Evolutionary conservation across 2,797 vertebrate species (phyloP).

Genomic region (Echeneis naucrates): DNA sequence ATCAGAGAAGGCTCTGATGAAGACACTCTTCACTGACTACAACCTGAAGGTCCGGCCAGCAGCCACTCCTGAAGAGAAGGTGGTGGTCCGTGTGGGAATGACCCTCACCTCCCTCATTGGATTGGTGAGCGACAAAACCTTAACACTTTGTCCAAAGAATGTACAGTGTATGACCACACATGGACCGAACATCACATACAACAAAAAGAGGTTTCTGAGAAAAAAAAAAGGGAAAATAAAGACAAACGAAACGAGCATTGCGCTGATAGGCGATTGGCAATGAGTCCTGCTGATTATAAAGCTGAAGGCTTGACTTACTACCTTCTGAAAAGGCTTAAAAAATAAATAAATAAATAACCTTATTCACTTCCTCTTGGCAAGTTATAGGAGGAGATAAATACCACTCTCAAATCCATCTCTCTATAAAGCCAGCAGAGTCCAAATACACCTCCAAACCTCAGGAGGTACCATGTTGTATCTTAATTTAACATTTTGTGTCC

Average conservation of each 20-base stretch:
- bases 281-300: not conserved
- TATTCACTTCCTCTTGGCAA: not conserved
- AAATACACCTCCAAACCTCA: not conserved
- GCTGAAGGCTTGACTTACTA: too few species aligned
- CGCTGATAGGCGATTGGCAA: not conserved
- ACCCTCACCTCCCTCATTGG: conserved; percentile 89
- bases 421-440: not conserved
- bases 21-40: conserved; percentile 81
- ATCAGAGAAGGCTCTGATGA: conserved; percentile 80
- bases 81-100: conserved; percentile 90
- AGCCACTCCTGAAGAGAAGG: conserved; percentile 70
- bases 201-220: not conserved
- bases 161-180: not conserved
- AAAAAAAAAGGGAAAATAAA: not conserved
- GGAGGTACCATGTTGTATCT: not conserved
- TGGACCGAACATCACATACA: not conserved
- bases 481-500: not conserved
- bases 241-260: not conserved
- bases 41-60: conserved; percentile 86
- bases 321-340: not conserved
- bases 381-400: not conserved
- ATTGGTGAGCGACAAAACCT: conserved; percentile 83
- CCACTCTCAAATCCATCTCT: not conserved
- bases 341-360: too few species aligned
- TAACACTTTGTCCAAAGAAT: not conserved